phyloP scores from a whole-genome alignment of 1,140 invertebrate genomes.

The Drosophila varians region DNA sequence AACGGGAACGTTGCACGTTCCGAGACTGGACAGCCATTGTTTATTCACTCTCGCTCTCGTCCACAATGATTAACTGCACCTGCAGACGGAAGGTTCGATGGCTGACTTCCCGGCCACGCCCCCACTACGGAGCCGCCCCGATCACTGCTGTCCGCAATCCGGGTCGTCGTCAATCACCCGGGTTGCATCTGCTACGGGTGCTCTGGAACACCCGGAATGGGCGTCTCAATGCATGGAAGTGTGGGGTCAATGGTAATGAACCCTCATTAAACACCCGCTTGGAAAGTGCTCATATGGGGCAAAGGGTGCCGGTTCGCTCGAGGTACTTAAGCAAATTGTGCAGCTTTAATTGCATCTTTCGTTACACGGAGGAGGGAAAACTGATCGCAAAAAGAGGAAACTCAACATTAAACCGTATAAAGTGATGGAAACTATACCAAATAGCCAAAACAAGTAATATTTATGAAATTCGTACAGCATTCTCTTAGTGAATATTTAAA shows the following conservation, averaged over 20 bases:
- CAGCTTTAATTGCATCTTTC: conserved; percentile 3
- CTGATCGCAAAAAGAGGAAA: neutral
- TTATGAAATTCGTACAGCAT: too few species aligned
- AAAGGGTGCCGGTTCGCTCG: conserved; percentile 13
- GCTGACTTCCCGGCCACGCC: conserved; percentile 5
- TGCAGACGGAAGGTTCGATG: conserved; percentile 26
- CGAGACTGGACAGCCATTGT: conserved; percentile 45
- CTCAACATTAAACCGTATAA: neutral
- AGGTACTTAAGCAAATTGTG: conserved; percentile 10
- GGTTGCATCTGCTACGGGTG: conserved; percentile 84
- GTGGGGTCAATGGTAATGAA: conserved; percentile 66
- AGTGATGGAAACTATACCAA: too few species aligned
- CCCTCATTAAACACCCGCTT: conserved; percentile 63
- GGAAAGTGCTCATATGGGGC: conserved; percentile 41
- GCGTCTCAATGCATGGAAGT: conserved; percentile 4
- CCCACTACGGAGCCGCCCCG: neutral
- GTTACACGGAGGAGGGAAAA: neutral
- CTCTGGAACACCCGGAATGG: neutral
- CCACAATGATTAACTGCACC: conserved; percentile 78
- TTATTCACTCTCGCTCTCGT: conserved; percentile 74
- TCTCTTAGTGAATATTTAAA: too few species aligned
- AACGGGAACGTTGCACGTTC: neutral
- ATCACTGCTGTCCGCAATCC: conserved; percentile 45
- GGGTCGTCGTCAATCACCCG: conserved; percentile 80
- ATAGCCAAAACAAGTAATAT: too few species aligned